Percentiles rank a stretch among this genome's conserved stretches.
Conservation (phyloP, 1,140 invertebrate genomes). For the Brachionus plicatilis region DNA sequence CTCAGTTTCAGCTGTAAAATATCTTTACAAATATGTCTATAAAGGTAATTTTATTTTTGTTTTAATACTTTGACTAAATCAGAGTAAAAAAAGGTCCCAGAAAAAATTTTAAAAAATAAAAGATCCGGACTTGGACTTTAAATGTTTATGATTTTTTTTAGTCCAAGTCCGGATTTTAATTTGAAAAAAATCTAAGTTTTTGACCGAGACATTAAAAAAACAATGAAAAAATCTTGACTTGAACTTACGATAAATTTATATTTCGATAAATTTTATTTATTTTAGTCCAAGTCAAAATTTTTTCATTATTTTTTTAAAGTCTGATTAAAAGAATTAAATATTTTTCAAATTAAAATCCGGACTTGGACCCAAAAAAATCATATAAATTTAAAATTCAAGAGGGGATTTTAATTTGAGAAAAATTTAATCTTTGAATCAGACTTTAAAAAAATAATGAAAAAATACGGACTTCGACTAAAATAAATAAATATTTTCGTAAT, state of each 20-base stretch:
- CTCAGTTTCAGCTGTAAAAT: conserved; percentile 43
- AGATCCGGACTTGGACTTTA: not conserved
- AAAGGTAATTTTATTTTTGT: conserved; percentile 49
- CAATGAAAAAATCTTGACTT: conserved; percentile 41
- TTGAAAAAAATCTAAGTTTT: conserved; percentile 47
- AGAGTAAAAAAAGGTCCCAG: not conserved
- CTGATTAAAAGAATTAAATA: conserved; percentile 27
- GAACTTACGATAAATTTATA: conserved; percentile 40
- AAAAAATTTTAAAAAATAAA: conserved; percentile 38
- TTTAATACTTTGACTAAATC: not conserved
- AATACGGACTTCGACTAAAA: not conserved
- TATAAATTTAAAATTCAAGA: too few relatives aligned
- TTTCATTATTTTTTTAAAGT: conserved; percentile 19
- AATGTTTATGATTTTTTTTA: conserved; percentile 40
- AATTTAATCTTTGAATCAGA: too few relatives aligned
- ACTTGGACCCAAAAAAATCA: too few relatives aligned
- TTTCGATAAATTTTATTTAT: conserved; percentile 25
- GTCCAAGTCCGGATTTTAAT: conserved; percentile 42
- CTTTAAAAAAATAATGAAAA: not conserved
- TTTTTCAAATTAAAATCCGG: not conserved
- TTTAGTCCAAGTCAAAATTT: conserved; percentile 36
- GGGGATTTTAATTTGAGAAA: too few relatives aligned
- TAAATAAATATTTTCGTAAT: not conserved
- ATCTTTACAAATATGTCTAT: conserved; percentile 52
- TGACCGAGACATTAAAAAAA: conserved; percentile 51